phyloP scores from a whole-genome alignment of 2,113 vertebrate genomes.

The Gambusia affinis region DNA sequence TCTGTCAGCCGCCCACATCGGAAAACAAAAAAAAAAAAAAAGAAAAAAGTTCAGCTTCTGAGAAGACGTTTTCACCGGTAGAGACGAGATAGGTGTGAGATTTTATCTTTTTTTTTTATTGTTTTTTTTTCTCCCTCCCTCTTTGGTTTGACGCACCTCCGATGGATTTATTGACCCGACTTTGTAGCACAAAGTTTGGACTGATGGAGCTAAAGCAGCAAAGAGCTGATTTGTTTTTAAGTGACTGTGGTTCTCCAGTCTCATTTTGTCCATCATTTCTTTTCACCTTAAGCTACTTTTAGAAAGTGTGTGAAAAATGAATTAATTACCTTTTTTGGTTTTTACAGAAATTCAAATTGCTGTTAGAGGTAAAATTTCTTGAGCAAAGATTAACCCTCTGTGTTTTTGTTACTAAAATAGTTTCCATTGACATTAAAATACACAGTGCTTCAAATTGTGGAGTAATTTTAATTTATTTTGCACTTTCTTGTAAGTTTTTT shows the following conservation, averaged over 20 bases:
- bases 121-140: conserved; percentile 8
- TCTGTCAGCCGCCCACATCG: conserved; percentile 64
- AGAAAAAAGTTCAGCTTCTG: conserved; percentile 61
- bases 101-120: neutral
- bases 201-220: neutral
- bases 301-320: neutral
- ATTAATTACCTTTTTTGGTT: neutral
- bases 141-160: conserved; percentile 11
- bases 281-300: neutral
- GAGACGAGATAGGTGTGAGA: conserved; percentile 1
- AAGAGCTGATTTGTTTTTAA: neutral
- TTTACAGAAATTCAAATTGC: neutral
- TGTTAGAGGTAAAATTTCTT: neutral
- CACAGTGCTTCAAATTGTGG: neutral
- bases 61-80: conserved; percentile 50
- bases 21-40: conserved; percentile 37
- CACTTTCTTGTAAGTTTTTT: neutral
- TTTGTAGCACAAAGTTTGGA: conserved; percentile 3
- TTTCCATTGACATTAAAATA: too few species aligned
- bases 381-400: neutral
- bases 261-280: neutral
- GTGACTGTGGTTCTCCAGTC: neutral
- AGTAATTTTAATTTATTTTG: neutral
- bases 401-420: too few species aligned
- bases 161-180: neutral